Percentiles rank a stretch among this genome's conserved stretches.
These are phyloP conservation scores for Leptobrachium ailaonicum DNA, from an alignment of 2,113 vertebrate species.

Conservation along the genomic window DNA sequence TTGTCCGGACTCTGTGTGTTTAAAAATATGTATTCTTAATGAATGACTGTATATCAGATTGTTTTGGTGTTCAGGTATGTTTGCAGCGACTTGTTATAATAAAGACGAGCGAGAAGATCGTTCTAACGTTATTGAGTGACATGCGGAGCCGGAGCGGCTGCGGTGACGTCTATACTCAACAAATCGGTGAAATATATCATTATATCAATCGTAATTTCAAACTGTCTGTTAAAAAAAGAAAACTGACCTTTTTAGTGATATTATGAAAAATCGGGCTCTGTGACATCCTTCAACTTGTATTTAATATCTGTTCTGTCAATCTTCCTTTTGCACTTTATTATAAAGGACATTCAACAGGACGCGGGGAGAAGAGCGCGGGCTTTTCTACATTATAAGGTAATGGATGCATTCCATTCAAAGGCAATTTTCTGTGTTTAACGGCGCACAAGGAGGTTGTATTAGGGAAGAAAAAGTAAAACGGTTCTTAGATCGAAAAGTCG, in stretches of 20 bases:
- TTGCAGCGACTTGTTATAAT: no score
- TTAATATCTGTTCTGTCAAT: conserved; percentile 37
- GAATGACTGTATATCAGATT: no score
- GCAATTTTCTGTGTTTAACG: conserved; percentile 5
- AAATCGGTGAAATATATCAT: not conserved
- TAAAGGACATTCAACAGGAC: not conserved
- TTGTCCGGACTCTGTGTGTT: no score
- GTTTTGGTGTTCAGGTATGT: no score
- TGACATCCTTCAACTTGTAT: not conserved
- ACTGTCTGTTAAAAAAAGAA: not conserved
- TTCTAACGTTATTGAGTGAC: no score
- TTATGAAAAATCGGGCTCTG: not conserved
- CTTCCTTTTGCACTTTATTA: not conserved
- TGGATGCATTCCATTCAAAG: not conserved
- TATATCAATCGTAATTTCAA: conserved; percentile 11
- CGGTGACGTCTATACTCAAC: conserved; percentile 18
- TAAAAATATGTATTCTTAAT: no score
- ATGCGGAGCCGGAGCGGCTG: not conserved
- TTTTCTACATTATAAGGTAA: not conserved
- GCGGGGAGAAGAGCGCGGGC: not conserved
- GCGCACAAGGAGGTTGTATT: not conserved
- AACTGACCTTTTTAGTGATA: conserved; percentile 17
- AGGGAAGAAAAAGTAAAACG: not conserved
- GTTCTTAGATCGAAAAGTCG: not conserved
- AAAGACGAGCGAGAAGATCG: no score